Percentiles rank a stretch among this genome's conserved stretches.
Conservation (phyloP, 2,888 invertebrate genomes). For the Apoda limacodes region DNA sequence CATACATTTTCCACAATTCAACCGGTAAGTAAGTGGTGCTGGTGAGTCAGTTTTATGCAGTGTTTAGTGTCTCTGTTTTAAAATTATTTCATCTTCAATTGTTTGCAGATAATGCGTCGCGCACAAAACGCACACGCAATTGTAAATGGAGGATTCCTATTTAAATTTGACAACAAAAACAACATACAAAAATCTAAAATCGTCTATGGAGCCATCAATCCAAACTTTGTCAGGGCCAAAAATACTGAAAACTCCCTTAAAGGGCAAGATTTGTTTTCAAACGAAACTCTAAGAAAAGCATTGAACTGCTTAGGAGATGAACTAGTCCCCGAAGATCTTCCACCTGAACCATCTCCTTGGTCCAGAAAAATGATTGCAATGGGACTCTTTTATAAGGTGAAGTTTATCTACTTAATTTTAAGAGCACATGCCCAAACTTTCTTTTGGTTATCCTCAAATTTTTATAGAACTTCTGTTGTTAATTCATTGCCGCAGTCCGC, state of each 20-base stretch:
- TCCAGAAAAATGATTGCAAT: conserved; percentile 79
- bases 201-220: conserved; percentile 74
- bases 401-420: too few relatives aligned
- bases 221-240: conserved; percentile 66
- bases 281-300: conserved; percentile 54
- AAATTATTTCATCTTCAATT: too few relatives aligned
- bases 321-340: conserved; percentile 72
- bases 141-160: conserved; percentile 80
- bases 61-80: too few relatives aligned
- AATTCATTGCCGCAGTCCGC: too few relatives aligned
- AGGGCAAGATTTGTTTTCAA: conserved; percentile 53
- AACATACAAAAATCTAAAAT: conserved; percentile 61
- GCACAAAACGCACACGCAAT: conserved; percentile 83
- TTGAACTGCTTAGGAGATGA: conserved; percentile 68
- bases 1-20: too few relatives aligned
- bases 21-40: too few relatives aligned
- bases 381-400: conserved; percentile 88
- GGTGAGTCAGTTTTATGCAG: too few relatives aligned
- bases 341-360: conserved; percentile 75
- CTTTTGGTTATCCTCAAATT: too few relatives aligned
- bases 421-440: too few relatives aligned
- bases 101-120: conserved; percentile 77
- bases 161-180: conserved; percentile 60
- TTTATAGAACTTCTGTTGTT: too few relatives aligned
- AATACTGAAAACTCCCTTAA: conserved; percentile 60